phyloP scores from a whole-genome alignment of 2,888 invertebrate genomes.

The Metalampra italica region DNA sequence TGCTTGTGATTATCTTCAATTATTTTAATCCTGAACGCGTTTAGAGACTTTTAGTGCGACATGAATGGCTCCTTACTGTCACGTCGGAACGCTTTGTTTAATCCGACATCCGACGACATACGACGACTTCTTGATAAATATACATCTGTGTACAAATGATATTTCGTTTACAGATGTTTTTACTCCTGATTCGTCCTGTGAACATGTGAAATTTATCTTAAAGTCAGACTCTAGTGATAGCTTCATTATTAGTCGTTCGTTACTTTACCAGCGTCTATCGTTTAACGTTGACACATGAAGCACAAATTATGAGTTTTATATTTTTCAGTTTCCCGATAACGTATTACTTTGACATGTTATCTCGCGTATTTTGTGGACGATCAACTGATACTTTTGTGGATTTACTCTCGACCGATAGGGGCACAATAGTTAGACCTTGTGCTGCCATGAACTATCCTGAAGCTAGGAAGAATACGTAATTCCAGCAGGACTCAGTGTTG shows the following conservation, averaged over 20 bases:
- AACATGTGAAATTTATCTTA: constrained; percentile 43
- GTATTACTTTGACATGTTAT: no score
- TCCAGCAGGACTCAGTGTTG: constrained; percentile 38
- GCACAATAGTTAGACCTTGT: no score
- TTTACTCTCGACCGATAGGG: no score
- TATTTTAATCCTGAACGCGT: constrained; percentile 25
- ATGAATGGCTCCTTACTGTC: constrained; percentile 42
- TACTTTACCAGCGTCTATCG: constrained; percentile 19
- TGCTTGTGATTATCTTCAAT: constrained; percentile 25
- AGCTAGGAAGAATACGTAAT: no score
- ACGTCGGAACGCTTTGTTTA: constrained; percentile 33
- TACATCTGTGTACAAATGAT: constrained; percentile 12
- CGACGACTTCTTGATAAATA: constrained; percentile 26
- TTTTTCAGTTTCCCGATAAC: no score
- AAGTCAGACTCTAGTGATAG: constrained; percentile 44
- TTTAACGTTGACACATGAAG: no score
- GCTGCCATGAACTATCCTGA: no score
- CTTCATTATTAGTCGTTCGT: no score
- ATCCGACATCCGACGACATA: constrained; percentile 19
- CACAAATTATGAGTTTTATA: no score
- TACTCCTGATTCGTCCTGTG: constrained; percentile 20
- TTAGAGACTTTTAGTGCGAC: constrained; percentile 42
- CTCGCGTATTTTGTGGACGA: no score
- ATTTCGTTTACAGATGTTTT: constrained; percentile 14
- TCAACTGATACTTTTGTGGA: no score